Base-by-base conservation (phyloP, 53 echinoderm and acorn worm species). In the Echinarachnius parma region DNA sequence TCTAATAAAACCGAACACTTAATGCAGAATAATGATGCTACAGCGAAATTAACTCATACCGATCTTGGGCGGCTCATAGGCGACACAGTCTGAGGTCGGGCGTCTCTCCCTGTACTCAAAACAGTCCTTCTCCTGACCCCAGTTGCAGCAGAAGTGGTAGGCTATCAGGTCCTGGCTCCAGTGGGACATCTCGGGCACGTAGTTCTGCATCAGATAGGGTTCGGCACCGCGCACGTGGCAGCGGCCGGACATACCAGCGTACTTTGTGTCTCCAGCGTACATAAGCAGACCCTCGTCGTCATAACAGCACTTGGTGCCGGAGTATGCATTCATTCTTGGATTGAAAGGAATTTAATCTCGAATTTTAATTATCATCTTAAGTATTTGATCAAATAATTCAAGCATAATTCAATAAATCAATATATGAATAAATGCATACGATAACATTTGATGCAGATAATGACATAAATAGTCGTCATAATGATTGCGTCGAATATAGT, bases 111-210 rank as follows among this genome's bases (percentile, higher is more conserved):
- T 58, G 71, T 95, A 95, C 0, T 42, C 45, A 28, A 64, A 76
- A 53, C 96, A 95, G 2, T 75, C 35, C 8, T 46, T 36, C 2
- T 45, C 44, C 0, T 36, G 32, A 14, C 78, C 79, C 96, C 90
- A 95, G 9, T 79, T 33, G 39, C 96, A 95, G 48, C 96, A 95
- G 34, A 81, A 77, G 50, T 95, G 67, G 23, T 68, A 84, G n/a
- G 90, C 66, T 9, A 90, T 76, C 48, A 90, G 76, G 49, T 95
- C 96, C 53, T 75, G 74, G 5, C 29, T 37, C 90, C 96, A 90
- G 44, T 95, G 96, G 31, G 96, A 95, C 0, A 87, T 42, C 48
- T 67, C 78, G 0, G 96, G 96, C 14, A 87, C 87, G 24, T 61
- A 70, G 31, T 78, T 75, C 4, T 31, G 34, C 44, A 44, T 25